phyloP scores from a whole-genome alignment of 2,888 invertebrate species.

The Mamestra brassicae region DNA sequence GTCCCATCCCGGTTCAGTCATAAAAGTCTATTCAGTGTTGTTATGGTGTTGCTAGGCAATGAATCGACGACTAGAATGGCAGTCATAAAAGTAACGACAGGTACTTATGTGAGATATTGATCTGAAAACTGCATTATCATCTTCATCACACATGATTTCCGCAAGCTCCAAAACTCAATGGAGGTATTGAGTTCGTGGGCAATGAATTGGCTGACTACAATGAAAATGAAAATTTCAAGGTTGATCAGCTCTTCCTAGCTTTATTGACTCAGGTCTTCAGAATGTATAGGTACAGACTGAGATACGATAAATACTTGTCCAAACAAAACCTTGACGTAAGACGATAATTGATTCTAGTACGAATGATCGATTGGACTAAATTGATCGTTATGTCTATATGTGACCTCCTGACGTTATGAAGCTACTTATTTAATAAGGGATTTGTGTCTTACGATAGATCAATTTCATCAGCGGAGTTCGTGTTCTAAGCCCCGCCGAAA shows the following conservation, averaged over 20 bases:
- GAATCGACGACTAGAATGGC: constrained; percentile 15
- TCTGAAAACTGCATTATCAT: constrained; percentile 27
- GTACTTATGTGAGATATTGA: constrained; percentile 27
- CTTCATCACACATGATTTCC: constrained; percentile 26
- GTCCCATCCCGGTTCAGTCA: not conserved
- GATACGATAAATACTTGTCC: not conserved
- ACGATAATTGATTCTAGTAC: constrained; percentile 5
- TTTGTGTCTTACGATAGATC: not conserved
- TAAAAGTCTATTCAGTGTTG: constrained; percentile 27
- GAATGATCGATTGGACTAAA: constrained; percentile 13
- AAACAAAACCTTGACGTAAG: constrained; percentile 7
- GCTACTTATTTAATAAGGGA: not conserved
- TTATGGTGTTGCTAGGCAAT: constrained; percentile 16
- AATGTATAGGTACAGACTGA: not conserved
- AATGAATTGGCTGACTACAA: constrained; percentile 12
- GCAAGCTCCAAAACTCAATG: constrained; percentile 26
- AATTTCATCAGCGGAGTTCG: not conserved
- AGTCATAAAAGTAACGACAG: constrained; percentile 30
- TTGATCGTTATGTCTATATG: not conserved
- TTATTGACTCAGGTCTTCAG: not conserved
- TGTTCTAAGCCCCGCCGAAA: not conserved
- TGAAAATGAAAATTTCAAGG: constrained; percentile 12
- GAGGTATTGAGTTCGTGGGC: not conserved
- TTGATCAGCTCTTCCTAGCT: not conserved
- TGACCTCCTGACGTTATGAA: not conserved